These are phyloP conservation scores for Cosmopolites sordidus DNA, from an alignment of 2,888 invertebrate species.

Conservation along the genomic window DNA sequence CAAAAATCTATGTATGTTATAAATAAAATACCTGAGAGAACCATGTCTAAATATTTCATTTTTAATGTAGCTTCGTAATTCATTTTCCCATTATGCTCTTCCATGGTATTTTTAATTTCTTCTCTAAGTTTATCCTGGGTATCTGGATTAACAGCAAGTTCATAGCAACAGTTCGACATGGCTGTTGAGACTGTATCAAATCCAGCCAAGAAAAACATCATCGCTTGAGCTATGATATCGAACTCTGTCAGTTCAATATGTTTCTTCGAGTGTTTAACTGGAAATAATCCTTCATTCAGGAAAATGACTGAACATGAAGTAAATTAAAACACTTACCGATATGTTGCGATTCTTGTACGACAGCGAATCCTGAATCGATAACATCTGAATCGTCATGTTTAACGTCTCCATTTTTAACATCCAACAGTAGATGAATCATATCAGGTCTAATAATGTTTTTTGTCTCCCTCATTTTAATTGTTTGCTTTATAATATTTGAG, in stretches of 20 bases:
- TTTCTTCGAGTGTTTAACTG: constrained; percentile 14
- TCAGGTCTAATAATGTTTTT: constrained; percentile 36
- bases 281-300: neutral
- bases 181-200: constrained; percentile 50
- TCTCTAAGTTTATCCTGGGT: constrained; percentile 53
- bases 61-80: constrained; percentile 53
- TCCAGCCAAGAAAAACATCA: constrained; percentile 52
- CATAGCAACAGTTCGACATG: constrained; percentile 52
- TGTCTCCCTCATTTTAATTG: constrained; percentile 31
- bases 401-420: constrained; percentile 49
- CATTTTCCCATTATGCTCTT: constrained; percentile 41
- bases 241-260: constrained; percentile 43
- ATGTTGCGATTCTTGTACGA: constrained; percentile 32
- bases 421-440: constrained; percentile 56
- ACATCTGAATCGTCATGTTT: constrained; percentile 27
- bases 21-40: constrained; percentile 56
- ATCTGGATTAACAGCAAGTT: constrained; percentile 57
- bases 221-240: constrained; percentile 55
- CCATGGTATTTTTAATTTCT: constrained; percentile 44
- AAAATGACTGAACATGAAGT: neutral
- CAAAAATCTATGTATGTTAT: constrained; percentile 6
- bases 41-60: constrained; percentile 61
- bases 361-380: constrained; percentile 35
- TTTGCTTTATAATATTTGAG: constrained; percentile 34
- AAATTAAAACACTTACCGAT: neutral